Base-by-base conservation (phyloP, 2,888 invertebrate species). In the Andrena bicolor region DNA sequence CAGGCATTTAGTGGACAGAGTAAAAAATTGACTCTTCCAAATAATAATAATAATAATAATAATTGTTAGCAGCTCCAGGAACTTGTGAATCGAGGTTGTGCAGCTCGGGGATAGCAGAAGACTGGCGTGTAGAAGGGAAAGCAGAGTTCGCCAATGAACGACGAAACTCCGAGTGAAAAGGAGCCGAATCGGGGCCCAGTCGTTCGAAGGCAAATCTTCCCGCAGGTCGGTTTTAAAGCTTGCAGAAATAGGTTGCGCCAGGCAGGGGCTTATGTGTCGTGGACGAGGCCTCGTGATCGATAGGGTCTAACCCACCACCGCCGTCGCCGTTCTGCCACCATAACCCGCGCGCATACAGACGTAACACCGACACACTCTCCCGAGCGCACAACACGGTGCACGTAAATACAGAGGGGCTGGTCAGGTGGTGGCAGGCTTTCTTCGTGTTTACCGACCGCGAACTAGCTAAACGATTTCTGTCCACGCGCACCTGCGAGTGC, bases 221-320 rank as follows among this genome's bases (percentile, higher is more conserved):
- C 64, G 23, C 56, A 63, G 56, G 64, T 64, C 56, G 65, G 71
- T 80, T 76, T 85, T 79, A 87, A 84, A 89, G 80, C 88, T 30
- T 84, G 85, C 82, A 85, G 88, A 89, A 89, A 88, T 89, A 89
- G 88, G 89, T 85, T 86, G 85, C 77, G 72, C 85, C 58, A 74
- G 81, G 79, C 65, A 80, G 86, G 74, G 74, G 85, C 66, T 82
- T 76, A 76, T 82, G 88, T 88, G 85, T 86, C 83, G 89, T 83
- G 86, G 83, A 88, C 86, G 87, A 88, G 88, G 89, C 85, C 84
- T 84, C 75, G 86, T 91, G 90, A 90, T 90, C 90, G 91, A 90
- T 90, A 90, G 90, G 87, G 86, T 88, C 85, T 88, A 90, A 86
- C 86, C 87, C 81, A 51, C 80, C 78, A 77, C 83, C 76, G 74